A percentile compares a stretch with the other conserved stretches of the same genome.
Evolutionary conservation across 2,797 vertebrate genomes (phyloP).

Genomic region (Melanotaenia maccullochi): DNA sequence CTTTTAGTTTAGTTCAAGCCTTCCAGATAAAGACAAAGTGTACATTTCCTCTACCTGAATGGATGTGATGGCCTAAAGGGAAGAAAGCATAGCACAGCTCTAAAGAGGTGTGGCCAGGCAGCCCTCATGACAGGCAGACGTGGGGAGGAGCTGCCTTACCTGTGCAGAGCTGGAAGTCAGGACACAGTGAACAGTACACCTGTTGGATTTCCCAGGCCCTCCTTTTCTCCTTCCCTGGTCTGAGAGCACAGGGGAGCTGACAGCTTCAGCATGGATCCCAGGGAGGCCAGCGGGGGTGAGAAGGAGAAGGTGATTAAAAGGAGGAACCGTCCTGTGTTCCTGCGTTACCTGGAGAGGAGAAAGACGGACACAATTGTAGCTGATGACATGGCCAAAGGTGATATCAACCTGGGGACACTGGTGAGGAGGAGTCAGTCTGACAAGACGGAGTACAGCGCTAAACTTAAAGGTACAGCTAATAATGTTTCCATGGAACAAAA

Average conservation of each 20-base stretch:
- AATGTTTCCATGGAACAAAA: slow-evolving; percentile 63
- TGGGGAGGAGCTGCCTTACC: slow-evolving; percentile 85
- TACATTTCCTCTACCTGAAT: slow-evolving; percentile 33
- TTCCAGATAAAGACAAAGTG: slow-evolving; percentile 6
- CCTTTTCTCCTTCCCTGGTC: slow-evolving; percentile 38
- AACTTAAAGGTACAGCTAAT: slow-evolving; percentile 91
- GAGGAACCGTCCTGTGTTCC: slow-evolving; percentile 87
- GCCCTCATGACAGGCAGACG: slow-evolving; percentile 79
- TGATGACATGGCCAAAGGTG: slow-evolving; percentile 80
- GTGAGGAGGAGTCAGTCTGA: slow-evolving; percentile 96
- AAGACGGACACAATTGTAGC: slow-evolving; percentile 92
- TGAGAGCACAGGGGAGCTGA: slow-evolving; percentile 41
- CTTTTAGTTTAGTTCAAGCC: slow-evolving; percentile 1
- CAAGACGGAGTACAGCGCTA: slow-evolving; percentile 95
- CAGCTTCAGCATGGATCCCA: slow-evolving; percentile 81
- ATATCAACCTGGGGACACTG: slow-evolving; percentile 85
- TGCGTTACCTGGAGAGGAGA: slow-evolving; percentile 92
- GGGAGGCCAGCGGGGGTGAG: slow-evolving; percentile 72
- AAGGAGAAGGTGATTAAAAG: slow-evolving; percentile 81
- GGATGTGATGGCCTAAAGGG: slow-evolving; percentile 34
- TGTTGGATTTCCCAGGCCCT: slow-evolving; percentile 76
- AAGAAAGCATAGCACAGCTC: slow-evolving; percentile 49
- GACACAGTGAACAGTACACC: slow-evolving; percentile 81
- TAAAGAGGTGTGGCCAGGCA: slow-evolving; percentile 76
- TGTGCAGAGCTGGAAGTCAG: slow-evolving; percentile 80